Conservation (phyloP, 2,113 vertebrate species). For the Thryonomys swinderianus region DNA sequence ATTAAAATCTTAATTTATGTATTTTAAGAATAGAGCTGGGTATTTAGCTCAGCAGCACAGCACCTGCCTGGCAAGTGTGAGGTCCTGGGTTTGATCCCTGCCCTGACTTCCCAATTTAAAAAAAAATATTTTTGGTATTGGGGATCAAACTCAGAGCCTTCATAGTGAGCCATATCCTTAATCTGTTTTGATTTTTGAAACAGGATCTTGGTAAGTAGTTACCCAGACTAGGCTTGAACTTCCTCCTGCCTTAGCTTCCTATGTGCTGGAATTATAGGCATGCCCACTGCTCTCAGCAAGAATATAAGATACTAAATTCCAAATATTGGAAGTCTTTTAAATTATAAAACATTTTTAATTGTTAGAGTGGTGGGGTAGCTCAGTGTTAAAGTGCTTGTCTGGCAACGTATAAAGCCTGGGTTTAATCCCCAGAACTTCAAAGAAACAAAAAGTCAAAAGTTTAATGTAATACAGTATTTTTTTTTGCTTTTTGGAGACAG, state of each 20-base stretch:
- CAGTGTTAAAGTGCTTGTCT: background rate
- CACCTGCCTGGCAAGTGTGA: too few species aligned
- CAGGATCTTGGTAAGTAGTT: background rate
- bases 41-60: too few species aligned
- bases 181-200: background rate
- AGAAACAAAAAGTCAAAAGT: background rate
- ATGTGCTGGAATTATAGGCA: background rate
- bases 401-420: background rate
- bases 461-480: background rate
- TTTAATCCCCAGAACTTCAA: background rate
- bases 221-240: background rate
- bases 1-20: background rate
- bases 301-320: background rate
- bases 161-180: background rate
- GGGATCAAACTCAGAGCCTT: background rate
- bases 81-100: too few species aligned
- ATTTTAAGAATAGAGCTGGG: background rate
- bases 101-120: too few species aligned
- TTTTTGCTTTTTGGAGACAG: too few species aligned
- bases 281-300: background rate
- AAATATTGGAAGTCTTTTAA: slow-evolving; percentile 5
- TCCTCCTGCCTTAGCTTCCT: background rate
- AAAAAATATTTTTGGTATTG: too few species aligned
- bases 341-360: background rate
- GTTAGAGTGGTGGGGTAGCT: background rate